Base-by-base conservation (phyloP, 1,140 invertebrate genomes). In the Hyposmocoma kahamanoa region DNA sequence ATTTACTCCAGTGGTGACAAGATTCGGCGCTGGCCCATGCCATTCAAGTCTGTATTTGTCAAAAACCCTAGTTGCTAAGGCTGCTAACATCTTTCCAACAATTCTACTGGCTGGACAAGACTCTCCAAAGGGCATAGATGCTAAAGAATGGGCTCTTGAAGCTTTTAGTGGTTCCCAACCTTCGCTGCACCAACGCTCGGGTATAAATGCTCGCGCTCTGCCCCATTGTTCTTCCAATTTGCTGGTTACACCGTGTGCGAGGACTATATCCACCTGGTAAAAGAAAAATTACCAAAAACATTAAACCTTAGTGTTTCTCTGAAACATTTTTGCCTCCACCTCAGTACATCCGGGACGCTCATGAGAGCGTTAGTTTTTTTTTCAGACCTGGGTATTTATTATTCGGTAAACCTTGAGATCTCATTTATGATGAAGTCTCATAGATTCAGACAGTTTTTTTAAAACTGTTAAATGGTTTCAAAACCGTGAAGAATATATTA, bases 1-100 rank as follows among this genome's bases (percentile, higher is more conserved):
- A 28, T 84, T 84, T 1, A 83, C 71, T 1, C 71, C 69, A 3
- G 55, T 56, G 0, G 69, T 73, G 0, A 56, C 50, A 34, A 80
- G 55, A 22, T 53, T 74, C 0, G 77, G 73, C 0, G 50, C 19
- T 0, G 79, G 72, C 3, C 81, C 81, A 43, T 84, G 79, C 81
- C 81, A 84, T 46, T 84, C 81, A 4, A 84, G 53, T 13, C 81
- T 70, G 32, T 80, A 84, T 44, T 64, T 69, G 18, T 81, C 72
- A 11, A 81, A 20, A 0, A 84, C 56, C 20, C 67, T 57, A 1
- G 62, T 64, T 0, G 69, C 64, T 1, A 84, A 39, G 0, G 69
- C 47, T 1, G 55, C 49, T 0, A 82, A 51, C 62, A 80, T 73
- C 9, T 64, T 66, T 8, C 55, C 51, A 4, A 67, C 62, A 10